Conservation (phyloP, 2,797 vertebrate genomes). For the Lacerta bilineata region DNA sequence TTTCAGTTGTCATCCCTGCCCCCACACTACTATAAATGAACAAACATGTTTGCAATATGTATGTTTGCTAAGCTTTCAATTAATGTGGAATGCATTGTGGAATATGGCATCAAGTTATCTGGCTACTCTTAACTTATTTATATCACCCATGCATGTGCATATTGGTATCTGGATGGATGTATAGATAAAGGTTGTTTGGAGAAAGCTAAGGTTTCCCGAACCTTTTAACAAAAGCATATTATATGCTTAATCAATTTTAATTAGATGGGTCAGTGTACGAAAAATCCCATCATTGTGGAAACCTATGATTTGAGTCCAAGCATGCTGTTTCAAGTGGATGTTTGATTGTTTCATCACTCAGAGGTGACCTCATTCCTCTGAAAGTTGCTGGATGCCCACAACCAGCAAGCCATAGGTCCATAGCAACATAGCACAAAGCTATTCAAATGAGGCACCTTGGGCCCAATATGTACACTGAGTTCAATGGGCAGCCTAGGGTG, state of each 20-base stretch:
- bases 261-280: neutral
- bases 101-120: no score
- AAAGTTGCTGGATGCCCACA: neutral
- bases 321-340: neutral
- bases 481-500: neutral
- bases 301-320: neutral
- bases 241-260: neutral
- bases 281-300: neutral
- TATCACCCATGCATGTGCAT: no score
- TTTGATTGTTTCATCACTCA: neutral
- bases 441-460: neutral
- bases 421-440: neutral
- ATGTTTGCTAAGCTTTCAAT: neutral
- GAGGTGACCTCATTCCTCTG: neutral
- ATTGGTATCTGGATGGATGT: no score
- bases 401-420: neutral
- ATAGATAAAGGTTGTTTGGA: no score
- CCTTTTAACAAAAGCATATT: no score
- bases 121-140: no score
- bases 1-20: no score
- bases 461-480: neutral
- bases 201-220: no score
- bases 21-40: neutral
- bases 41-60: neutral
- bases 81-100: neutral